Percentiles rank a stretch among this genome's conserved stretches.
Evolutionary conservation across 1,140 invertebrate species (phyloP).

Genomic region (Solenopsis fugax): DNA sequence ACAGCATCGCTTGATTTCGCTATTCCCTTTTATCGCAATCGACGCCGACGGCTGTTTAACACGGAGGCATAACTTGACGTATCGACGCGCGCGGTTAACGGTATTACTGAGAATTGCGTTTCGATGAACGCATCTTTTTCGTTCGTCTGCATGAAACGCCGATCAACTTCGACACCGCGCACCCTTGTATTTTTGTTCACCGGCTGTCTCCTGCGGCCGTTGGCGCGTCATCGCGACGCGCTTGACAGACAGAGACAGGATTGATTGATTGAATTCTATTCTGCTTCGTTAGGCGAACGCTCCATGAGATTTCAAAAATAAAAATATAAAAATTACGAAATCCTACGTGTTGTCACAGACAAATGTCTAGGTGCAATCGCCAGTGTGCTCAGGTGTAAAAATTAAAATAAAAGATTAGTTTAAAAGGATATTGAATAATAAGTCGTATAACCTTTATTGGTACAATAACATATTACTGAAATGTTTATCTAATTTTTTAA

Average conservation of each 20-base stretch:
- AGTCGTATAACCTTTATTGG: neutral
- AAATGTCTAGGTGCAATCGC: neutral
- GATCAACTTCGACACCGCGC: slow-evolving; percentile 7
- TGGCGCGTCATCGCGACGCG: slow-evolving; percentile 23
- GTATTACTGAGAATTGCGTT: slow-evolving; percentile 51
- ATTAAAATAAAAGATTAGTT: neutral
- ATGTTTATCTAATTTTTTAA: neutral
- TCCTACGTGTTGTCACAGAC: neutral
- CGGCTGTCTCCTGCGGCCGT: slow-evolving; percentile 13
- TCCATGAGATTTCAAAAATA: neutral
- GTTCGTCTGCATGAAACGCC: slow-evolving; percentile 32
- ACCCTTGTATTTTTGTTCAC: slow-evolving; percentile 48
- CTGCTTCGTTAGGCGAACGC: slow-evolving; percentile 32
- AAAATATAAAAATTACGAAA: slow-evolving; percentile 19
- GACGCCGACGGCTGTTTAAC: slow-evolving; percentile 9
- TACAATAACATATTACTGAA: neutral
- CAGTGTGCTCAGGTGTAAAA: neutral
- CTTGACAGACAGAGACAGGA: slow-evolving; percentile 38
- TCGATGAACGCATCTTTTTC: slow-evolving; percentile 42
- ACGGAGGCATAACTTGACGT: slow-evolving; percentile 20
- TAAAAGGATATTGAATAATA: neutral
- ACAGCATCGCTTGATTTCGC: slow-evolving; percentile 25
- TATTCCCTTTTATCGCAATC: slow-evolving; percentile 34
- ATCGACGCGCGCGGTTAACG: slow-evolving; percentile 38
- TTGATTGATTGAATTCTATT: slow-evolving; percentile 51